Percentiles rank a stretch among this genome's conserved stretches.
Evolutionary conservation across 2,113 vertebrate genomes (phyloP).

Genomic region (Dasypus novemcinctus): DNA sequence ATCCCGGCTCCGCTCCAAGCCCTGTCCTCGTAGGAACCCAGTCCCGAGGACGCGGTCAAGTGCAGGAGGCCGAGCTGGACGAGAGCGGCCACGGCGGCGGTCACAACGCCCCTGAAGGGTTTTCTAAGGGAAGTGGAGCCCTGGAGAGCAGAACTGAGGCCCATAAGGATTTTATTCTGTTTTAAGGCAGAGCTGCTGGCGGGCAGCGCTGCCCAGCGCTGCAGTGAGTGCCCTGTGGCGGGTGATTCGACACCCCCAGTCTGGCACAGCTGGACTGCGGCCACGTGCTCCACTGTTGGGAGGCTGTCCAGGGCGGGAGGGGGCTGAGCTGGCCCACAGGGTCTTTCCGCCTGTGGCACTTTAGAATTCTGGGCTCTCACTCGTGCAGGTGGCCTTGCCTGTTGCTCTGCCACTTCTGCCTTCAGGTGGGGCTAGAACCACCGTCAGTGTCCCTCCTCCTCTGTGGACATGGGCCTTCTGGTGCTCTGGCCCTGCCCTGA

Average conservation of each 20-base stretch:
- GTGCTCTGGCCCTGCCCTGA: background rate
- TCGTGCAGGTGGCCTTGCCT: background rate
- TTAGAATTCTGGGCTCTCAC: background rate
- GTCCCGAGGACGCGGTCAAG: too few species aligned
- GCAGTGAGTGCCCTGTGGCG: too few species aligned
- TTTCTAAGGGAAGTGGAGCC: background rate
- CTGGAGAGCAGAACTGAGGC: background rate
- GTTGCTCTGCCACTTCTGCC: background rate
- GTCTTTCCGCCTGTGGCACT: background rate
- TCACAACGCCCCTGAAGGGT: background rate
- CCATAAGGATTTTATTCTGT: accelerated
- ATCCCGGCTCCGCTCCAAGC: background rate
- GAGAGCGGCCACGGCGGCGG: background rate
- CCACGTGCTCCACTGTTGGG: too few species aligned
- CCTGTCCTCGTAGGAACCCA: background rate
- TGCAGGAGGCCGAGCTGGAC: background rate
- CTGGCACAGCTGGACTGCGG: background rate
- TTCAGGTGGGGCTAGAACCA: accelerated
- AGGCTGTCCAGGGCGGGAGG: too few species aligned
- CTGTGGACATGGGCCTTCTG: background rate
- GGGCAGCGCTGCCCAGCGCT: background rate
- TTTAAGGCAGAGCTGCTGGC: background rate
- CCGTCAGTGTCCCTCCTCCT: background rate
- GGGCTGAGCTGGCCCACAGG: background rate
- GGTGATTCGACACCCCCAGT: accelerated